phyloP scores from a whole-genome alignment of 2,888 invertebrate species.

The Aethes cnicana region DNA sequence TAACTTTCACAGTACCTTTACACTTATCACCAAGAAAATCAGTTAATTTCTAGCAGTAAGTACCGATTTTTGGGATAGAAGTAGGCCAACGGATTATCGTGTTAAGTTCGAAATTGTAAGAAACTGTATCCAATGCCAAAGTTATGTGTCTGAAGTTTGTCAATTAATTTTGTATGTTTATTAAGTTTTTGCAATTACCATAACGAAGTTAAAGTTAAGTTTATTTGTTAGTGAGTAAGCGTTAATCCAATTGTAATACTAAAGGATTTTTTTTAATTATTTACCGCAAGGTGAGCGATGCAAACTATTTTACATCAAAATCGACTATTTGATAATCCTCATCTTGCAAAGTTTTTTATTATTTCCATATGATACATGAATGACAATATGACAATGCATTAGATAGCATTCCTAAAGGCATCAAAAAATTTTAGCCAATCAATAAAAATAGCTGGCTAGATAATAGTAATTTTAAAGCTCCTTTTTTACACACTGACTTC shows the following conservation, averaged over 20 bases:
- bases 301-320: conserved; percentile 60
- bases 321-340: conserved; percentile 57
- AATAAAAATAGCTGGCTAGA: too few relatives aligned
- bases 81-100: too few relatives aligned
- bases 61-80: too few relatives aligned
- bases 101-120: too few relatives aligned
- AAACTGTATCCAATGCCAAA: conserved; percentile 25
- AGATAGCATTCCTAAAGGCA: too few relatives aligned
- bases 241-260: neutral
- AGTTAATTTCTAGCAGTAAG: too few relatives aligned
- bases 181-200: conserved; percentile 9
- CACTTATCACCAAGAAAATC: too few relatives aligned
- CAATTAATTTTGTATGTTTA: conserved; percentile 14
- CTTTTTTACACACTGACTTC: too few relatives aligned
- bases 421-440: too few relatives aligned
- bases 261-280: neutral
- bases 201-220: conserved; percentile 15
- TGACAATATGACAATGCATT: too few relatives aligned
- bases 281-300: conserved; percentile 51
- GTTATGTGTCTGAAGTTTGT: conserved; percentile 21
- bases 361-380: conserved; percentile 26
- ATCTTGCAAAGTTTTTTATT: conserved; percentile 50
- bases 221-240: conserved; percentile 18
- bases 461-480: too few relatives aligned
- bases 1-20: too few relatives aligned